Base-by-base conservation (phyloP, 2,888 invertebrate species). In the Drosophila meridionalis region DNA sequence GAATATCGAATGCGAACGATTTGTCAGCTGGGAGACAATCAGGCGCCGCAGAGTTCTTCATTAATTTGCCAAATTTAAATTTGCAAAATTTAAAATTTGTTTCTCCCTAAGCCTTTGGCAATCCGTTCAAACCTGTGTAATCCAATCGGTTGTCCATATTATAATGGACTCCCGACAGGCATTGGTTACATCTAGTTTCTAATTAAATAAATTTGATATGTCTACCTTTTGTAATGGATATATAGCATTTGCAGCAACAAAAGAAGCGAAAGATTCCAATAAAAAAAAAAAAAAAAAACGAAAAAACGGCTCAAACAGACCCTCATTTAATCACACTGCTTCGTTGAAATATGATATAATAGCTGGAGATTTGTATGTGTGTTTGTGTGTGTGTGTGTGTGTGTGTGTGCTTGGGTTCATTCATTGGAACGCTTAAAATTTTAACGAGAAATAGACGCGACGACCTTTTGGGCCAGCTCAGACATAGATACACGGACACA, bases 371-470 rank as follows among this genome's bases (percentile, higher is more conserved):
- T 12, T 2, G n/a, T 42, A 42, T 7, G 8, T n/a, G 3, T n/a
- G 42, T 42, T n/a, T n/a, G 42, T 45, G 26, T 56, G 47, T 67
- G 34, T 34, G 8, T 34, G 1, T 43, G n/a, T 20, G n/a, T 42
- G 14, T 36, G 11, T n/a, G 42, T 42, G 34, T 9, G 20, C 62
- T 43, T 53, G 48, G 43, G 43, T 0, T 14, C 40, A 40, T 42
- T 28, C 30, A 43, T 43, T 63, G 57, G 43, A 55, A 69, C 69
- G 69, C 66, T 69, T 76, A 50, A 74, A 86, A 86, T 78, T 86
- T 76, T 69, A 86, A 80, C 61, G 72, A 71, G 72, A 73, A 76
- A 60, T 60, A 52, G 50, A 40, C 63, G 65, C 57, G 43, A 42
- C 40, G 78, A 78, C 82, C 88, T 72, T 72, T 72, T 82, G 11